Base-by-base conservation (phyloP, 92 coral and sea anemone species). In the Epizoanthus illoricatus region DNA sequence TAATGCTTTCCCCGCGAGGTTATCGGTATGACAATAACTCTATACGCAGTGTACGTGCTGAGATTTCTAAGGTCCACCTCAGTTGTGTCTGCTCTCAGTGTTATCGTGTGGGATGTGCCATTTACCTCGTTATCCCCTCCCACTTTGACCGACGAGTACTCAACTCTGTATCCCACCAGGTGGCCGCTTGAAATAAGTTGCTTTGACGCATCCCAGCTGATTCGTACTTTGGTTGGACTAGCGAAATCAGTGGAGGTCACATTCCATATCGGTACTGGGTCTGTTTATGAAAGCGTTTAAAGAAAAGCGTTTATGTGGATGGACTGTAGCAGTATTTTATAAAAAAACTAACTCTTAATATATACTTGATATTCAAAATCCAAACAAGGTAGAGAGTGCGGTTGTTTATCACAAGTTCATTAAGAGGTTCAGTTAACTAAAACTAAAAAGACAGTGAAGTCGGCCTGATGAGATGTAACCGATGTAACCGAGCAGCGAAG, bases 151-250 rank as follows among this genome's bases (percentile, higher is more conserved):
- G 82, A 79, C 65, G 86, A 66, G 73, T 92, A 90, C 15, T 89
- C 69, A 20, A 92, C 73, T 64, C 62, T 63, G 79, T 92, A 92
- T 10, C 90, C 88, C 23, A 73, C 42, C 36, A 88, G 78, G 65
- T 81, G 71, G 23, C 85, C 68, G 49, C 41, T 24, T 28, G 79
- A 73, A 43, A 54, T 43, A 54, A 55, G 63, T 1, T 16, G 59
- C 15, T 43, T 73, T 28, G 79, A 73, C 4, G 79, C 13, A 49
- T 63, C 52, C 79, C 79, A 73, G n/a, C 7, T 73, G 3, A 73
- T 11, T 45, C 45, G 55, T 24, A 73, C 5, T 21, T 49, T 24
- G 43, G 36, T 73, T 23, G 79, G 42, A 12, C 63, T 73, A 11
- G 55, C 43, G 9, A 52, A 23, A 3, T 55, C 57, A 15, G 2